phyloP scores from a whole-genome alignment of 2,888 invertebrate genomes.

The Scaptomyza cyrtandrae region DNA sequence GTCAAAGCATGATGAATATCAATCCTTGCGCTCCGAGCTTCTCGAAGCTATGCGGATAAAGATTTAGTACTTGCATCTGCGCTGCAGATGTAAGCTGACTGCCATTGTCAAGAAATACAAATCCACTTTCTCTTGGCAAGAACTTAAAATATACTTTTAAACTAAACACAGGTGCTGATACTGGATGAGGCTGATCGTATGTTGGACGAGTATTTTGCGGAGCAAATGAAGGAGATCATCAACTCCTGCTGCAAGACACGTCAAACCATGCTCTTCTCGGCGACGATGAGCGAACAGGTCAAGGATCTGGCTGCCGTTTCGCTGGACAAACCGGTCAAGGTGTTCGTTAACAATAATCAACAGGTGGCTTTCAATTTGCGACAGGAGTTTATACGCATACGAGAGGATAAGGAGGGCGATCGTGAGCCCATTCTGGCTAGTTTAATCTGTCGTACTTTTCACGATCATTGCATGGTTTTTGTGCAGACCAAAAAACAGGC shows the following conservation, averaged over 20 bases:
- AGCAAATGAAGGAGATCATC: slow-evolving; percentile 99
- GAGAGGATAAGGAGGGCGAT: slow-evolving; percentile 94
- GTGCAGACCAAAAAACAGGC: slow-evolving; percentile 98
- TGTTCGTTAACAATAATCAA: slow-evolving; percentile 98
- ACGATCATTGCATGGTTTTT: slow-evolving; percentile 96
- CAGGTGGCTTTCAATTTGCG: slow-evolving; percentile 97
- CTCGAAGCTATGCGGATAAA: slow-evolving; percentile 34
- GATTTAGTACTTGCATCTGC: slow-evolving; percentile 54
- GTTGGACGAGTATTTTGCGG: slow-evolving; percentile 99
- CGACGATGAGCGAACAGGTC: slow-evolving; percentile 99
- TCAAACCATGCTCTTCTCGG: slow-evolving; percentile 99
- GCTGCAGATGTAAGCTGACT: slow-evolving; percentile 73
- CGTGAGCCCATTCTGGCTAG: slow-evolving; percentile 95
- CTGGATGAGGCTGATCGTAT: slow-evolving; percentile 92
- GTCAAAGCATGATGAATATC: slow-evolving; percentile 78
- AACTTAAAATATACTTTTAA: not conserved
- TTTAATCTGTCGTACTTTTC: slow-evolving; percentile 94
- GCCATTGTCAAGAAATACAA: not conserved
- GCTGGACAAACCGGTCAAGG: slow-evolving; percentile 94
- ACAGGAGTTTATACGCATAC: slow-evolving; percentile 97
- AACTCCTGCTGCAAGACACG: slow-evolving; percentile 94
- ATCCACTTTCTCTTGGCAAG: not conserved
- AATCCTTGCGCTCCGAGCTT: slow-evolving; percentile 85
- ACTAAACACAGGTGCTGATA: slow-evolving; percentile 84
- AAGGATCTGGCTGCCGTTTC: slow-evolving; percentile 97